Evolutionary conservation across 2,113 vertebrate genomes (phyloP), one percentile per base, ranked within the genome.

Genomic region (Hymenochirus boettgeri): DNA sequence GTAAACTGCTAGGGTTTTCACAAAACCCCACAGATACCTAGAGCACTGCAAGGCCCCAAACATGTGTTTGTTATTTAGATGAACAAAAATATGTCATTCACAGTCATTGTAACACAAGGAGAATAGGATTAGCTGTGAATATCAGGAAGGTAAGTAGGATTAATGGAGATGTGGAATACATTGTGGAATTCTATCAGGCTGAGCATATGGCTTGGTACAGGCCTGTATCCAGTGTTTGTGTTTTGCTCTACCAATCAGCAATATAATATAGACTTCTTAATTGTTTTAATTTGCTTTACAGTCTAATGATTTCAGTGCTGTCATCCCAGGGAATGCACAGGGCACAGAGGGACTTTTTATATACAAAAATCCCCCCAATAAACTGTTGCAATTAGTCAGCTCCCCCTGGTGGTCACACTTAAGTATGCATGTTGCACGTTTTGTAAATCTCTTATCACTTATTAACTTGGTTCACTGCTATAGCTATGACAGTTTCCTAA

Each of bases 111-210:
- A 67, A 76, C 35, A 61, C 56, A 39, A 35, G 74, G 79, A 82
- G 76, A 80, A 81, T 80, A 75, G 83, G 83, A 86, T 82, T 80
- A 82, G 76, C 82, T 73, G 71, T 66, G 66, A 77, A 60, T 77
- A 70, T 76, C 72, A 60, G 77, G 75, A 76, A 87, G 86, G 86
- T 86, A 81, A 86, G 88, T 75, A 73, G 78, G 78, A 82, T 81
- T 76, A 83, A 71, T 71, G 47, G 71, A 61, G 65, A 78, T 73
- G 57, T 72, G 73, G 63, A 73, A 46, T 72, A 64, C 78, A 27
- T 62, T 19, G 24, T 56, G 69, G 67, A 53, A 31, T 67, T 70
- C 75, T 78, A 66, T 54, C 65, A 69, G 65, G 56, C 48, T 21
- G 47, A 47, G 51, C 58, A 70, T 62, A 53, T 69, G 65, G 42